phyloP scores from a whole-genome alignment of 1,140 invertebrate genomes.

The Psilanteris sp. region DNA sequence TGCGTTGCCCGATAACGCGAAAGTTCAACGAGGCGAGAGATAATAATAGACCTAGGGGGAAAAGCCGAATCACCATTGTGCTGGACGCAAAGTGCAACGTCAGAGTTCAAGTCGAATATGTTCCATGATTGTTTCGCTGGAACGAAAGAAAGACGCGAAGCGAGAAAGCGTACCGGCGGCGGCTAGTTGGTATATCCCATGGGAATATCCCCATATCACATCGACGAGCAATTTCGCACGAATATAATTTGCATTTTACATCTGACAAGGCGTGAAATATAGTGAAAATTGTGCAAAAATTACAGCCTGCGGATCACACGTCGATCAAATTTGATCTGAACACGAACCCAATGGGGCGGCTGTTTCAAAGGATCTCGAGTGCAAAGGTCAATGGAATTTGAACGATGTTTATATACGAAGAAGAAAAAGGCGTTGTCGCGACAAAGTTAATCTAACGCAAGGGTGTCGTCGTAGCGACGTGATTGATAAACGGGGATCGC shows the following conservation, averaged over 20 bases:
- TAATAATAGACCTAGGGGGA: slow-evolving; percentile 7
- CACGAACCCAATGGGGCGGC: too few species aligned
- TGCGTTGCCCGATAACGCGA: slow-evolving; percentile 11
- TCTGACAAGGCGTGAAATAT: slow-evolving; percentile 40
- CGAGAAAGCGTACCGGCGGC: too few species aligned
- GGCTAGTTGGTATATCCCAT: slow-evolving; percentile 29
- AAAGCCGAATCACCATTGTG: too few species aligned
- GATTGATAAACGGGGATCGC: slow-evolving; percentile 10
- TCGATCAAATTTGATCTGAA: slow-evolving; percentile 5
- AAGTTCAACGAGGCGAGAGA: slow-evolving; percentile 26
- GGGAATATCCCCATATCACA: slow-evolving; percentile 12
- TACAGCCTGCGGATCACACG: slow-evolving; percentile 13
- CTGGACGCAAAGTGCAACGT: too few species aligned
- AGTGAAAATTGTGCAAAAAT: slow-evolving; percentile 47
- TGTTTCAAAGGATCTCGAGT: too few species aligned
- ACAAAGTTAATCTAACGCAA: slow-evolving; percentile 5
- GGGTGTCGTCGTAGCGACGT: slow-evolving; percentile 4
- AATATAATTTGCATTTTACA: slow-evolving; percentile 37
- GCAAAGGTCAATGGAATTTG: too few species aligned
- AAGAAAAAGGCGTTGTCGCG: neutral
- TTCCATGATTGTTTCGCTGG: too few species aligned
- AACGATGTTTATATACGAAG: too few species aligned
- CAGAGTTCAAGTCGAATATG: too few species aligned
- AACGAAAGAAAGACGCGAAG: too few species aligned
- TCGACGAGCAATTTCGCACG: slow-evolving; percentile 41